These are phyloP conservation scores for Merluccius polli DNA, from an alignment of 2,797 vertebrate species.

Conservation along the genomic window DNA sequence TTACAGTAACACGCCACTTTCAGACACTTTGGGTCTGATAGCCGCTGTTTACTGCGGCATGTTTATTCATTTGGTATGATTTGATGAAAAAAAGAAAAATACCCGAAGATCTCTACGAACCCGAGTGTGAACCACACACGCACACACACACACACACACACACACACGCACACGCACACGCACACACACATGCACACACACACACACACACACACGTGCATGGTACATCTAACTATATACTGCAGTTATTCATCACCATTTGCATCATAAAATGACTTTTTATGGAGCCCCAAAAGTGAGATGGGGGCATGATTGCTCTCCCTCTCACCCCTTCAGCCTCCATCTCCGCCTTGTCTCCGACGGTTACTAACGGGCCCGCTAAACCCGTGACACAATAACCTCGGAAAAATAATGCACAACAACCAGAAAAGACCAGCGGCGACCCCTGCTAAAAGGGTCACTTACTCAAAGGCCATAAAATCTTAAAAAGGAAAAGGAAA, in stretches of 20 bases:
- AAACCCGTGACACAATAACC: conserved; percentile 50
- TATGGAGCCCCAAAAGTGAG: conserved; percentile 19
- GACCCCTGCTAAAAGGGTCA: conserved; percentile 67
- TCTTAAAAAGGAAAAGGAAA: conserved; percentile 62
- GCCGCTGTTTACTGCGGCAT: conserved; percentile 50
- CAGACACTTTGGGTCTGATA: conserved; percentile 54
- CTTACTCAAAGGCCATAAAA: conserved; percentile 52
- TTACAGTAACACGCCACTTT: conserved; percentile 44
- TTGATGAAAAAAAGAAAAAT: conserved; percentile 10
- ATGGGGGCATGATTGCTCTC: conserved; percentile 31
- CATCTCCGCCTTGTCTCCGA: conserved; percentile 19
- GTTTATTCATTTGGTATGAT: conserved; percentile 59
- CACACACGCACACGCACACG: conserved; percentile 32
- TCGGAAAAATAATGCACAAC: conserved; percentile 43
- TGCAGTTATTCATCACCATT: conserved; percentile 20
- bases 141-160: conserved; percentile 22
- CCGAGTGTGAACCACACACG: neutral
- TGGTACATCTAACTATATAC: conserved; percentile 10
- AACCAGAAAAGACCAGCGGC: conserved; percentile 53
- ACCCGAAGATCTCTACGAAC: no score
- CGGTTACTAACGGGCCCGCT: conserved; percentile 58
- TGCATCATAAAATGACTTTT: conserved; percentile 17
- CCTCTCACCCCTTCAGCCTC: conserved; percentile 11
- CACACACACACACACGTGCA: conserved; percentile 7
- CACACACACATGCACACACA: conserved; percentile 17